These are phyloP conservation scores for Ataeniobius toweri DNA, from an alignment of 2,797 vertebrate genomes.

Conservation along the genomic window DNA sequence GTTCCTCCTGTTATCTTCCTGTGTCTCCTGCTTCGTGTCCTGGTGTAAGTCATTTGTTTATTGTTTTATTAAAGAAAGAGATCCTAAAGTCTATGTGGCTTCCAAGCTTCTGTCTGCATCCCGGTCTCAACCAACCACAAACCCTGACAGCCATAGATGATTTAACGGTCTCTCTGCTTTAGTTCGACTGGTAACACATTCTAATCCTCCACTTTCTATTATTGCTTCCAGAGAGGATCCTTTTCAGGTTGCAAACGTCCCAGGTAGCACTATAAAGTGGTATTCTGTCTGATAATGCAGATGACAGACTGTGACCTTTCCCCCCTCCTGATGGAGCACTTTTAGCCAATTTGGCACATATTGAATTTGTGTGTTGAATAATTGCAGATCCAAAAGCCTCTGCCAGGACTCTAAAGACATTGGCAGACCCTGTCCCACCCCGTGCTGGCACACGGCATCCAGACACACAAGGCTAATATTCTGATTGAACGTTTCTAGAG, in stretches of 20 bases:
- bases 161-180: neutral
- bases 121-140: no score
- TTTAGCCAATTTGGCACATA: slow-evolving; percentile 63
- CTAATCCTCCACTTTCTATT: neutral
- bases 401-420: no score
- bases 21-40: no score
- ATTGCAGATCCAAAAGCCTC: slow-evolving; percentile 53
- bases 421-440: slow-evolving; percentile 18
- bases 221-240: slow-evolving; percentile 12
- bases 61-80: no score
- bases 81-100: no score
- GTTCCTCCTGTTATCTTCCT: no score
- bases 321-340: slow-evolving; percentile 46
- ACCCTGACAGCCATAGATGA: neutral
- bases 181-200: neutral
- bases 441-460: slow-evolving; percentile 29
- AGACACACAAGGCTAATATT: slow-evolving; percentile 62
- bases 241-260: slow-evolving; percentile 48
- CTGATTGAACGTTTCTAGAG: slow-evolving; percentile 64
- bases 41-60: no score
- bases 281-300: slow-evolving; percentile 42
- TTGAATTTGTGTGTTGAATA: slow-evolving; percentile 64
- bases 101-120: no score
- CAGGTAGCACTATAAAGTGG: slow-evolving; percentile 40
- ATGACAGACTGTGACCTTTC: slow-evolving; percentile 48